phyloP scores from a whole-genome alignment of 2,113 vertebrate species.

The Elachura formosa region DNA sequence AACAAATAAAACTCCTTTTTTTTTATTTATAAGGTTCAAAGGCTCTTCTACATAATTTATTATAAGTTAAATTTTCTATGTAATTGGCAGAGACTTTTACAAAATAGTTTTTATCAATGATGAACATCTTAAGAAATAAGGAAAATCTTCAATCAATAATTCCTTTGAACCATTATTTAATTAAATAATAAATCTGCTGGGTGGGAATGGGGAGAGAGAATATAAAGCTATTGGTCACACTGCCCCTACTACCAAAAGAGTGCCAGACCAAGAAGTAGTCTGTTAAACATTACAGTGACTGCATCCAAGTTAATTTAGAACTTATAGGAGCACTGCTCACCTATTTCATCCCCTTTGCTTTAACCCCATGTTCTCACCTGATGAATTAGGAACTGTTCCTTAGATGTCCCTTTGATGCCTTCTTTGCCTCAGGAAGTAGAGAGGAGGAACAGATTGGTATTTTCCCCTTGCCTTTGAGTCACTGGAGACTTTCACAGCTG shows the following conservation, averaged over 20 bases:
- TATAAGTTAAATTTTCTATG: not conserved
- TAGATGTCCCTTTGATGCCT: not conserved
- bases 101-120: not conserved
- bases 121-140: not conserved
- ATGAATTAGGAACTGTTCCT: not conserved
- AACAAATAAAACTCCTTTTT: not conserved
- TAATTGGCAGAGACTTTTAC: not conserved
- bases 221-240: not conserved
- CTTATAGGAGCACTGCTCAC: not conserved
- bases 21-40: not conserved
- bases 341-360: not conserved
- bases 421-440: not conserved
- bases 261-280: rapidly evolving
- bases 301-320: not conserved
- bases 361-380: not conserved
- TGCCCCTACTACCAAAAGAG: not conserved
- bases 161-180: not conserved
- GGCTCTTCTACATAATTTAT: not conserved
- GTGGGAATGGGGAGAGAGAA: not conserved
- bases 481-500: slow-evolving; percentile 4
- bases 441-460: not conserved
- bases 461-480: slow-evolving; percentile 10
- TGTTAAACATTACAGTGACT: not conserved
- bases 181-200: not conserved
- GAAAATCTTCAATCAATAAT: not conserved